Base-by-base conservation (phyloP, 2,113 vertebrate genomes). In the Gila orcuttii region DNA sequence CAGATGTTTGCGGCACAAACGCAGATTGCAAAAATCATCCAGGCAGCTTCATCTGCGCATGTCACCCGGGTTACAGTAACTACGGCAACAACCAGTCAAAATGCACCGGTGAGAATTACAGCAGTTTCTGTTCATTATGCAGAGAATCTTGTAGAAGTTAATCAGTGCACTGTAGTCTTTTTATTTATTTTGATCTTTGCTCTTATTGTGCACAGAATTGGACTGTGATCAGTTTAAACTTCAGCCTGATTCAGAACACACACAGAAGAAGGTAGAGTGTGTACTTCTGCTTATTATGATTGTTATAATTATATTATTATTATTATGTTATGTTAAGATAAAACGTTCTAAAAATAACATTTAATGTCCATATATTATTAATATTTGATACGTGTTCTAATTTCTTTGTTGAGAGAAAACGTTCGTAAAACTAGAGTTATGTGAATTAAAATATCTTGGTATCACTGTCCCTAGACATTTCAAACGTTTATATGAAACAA, bases 41-140 rank as follows among this genome's bases (percentile, higher is more conserved):
- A 0, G 93, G 94, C 31, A 91, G 92, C 82, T 95, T 92, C 85
- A 52, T 6, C 80, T 95, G 95, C 75, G 31, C 4, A 0, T 95
- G 95, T 82, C 1, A 11, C 12, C 1, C 73, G 21, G 94, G 94
- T 79, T 92, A 88, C 91, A 95, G 90, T 73, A 95, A 90, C 85
- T 94, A 92, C 15, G 90, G 90, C 33, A 87, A 77, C 0, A 1
- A 89, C 39, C 85, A 60, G 50, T 91, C 86, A 3, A 88, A 66
- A 13, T 95, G 95, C 77, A 90, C 90, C 88, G 62, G 95, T 95
- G 82, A 91, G 91, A 4, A 21, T 57, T 21, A 23, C 1, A 47
- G 9, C 68, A 23, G 68, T 1, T 10, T 45, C 39, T 74, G 71
- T 74, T 74, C 8, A 45, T 64, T 25, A 28, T 2, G 59, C 25